Base-by-base conservation (phyloP, 2,797 vertebrate genomes). In the Sardinella longiceps region DNA sequence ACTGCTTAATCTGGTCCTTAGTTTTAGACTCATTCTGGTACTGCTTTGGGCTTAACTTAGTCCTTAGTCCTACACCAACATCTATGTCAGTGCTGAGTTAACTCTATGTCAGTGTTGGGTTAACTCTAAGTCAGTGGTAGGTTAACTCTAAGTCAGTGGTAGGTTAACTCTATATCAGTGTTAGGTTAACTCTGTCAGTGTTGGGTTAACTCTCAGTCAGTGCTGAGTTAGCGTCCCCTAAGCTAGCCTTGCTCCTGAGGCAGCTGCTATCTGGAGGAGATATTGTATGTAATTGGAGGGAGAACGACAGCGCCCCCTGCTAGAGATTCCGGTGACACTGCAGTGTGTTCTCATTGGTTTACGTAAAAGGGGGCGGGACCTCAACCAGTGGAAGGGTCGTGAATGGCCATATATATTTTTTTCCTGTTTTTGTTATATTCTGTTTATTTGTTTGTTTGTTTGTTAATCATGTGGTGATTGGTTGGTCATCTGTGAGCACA, bases 401-500 rank as follows among this genome's bases (percentile, higher is more conserved):
- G 90, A 88, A 89, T 92, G 92, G 92, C 91, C 90, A 50, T 80
- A 81, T 39, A 58, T 87, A 81, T 86, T 84, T 86, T 85, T 90
- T 92, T 88, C 85, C 88, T 91, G 89, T 87, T 91, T 91, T 89
- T 87, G 91, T 88, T 89, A 60, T 88, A 91, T 86, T 91, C 88
- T 85, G 37, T 77, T 77, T 39, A 39, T 23, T 77, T 77, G 70
- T 77, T 77, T 77, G 60, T 60, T 56, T 56, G 60, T 70, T 77
- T 77, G 70, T 77, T 77, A 43, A 77, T 77, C 28, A 86, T 84
- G 81, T 84, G 83, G 66, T 82, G 81, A 86, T 85, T 88, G 63
- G 66, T 83, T 81, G 80, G 39, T 81, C 85, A 92, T 89, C 92
- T 91, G 92, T 87, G 90, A 93, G 94, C 93, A 94, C 92, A 94